Evolutionary conservation across 2,797 vertebrate species (phyloP), one percentile per base, ranked within the genome.

Genomic region (Mergus octosetaceus): DNA sequence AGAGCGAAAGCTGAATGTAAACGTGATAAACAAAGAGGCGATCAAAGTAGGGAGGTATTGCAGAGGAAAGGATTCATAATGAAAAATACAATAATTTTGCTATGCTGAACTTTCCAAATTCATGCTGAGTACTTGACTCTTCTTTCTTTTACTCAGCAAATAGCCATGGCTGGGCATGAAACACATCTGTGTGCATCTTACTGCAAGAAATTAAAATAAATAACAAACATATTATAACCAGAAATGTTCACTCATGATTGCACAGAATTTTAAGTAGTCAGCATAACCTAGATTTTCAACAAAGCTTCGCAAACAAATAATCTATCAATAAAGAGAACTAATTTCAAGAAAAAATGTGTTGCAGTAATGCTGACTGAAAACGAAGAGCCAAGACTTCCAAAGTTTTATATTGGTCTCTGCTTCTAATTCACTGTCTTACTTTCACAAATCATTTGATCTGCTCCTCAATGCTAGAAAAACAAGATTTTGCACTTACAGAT

Each of bases 381-480:
- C 12, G 20, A 88, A 73, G 20, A 80, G 13, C 87, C 45, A 72
- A 69, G 49, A 77, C 17, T 85, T 72, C 21, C 45, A 91, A 80
- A 12, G 20, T 68, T 92, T 77, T 56, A 47, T 78, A 75, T 14
- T 51, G 14, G 14, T 57, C 80, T 93, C 90, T 86, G 66, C 54
- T 74, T 77, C 45, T 83, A 93, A 88, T 74, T 81, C 69, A 58
- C n/a, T 66, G 32, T 45, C 28, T 87, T 87, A 83, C 13, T 93
- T 79, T 66, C 47, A 87, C 74, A 92, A 85, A 87, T 92, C 9
- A 85, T 90, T 86, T 90, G 25, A 89, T 82, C 49, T 90, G 61
- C 30, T 77, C 36, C 57, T 94, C 34, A 75, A 1, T 69, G 73
- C 66, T 90, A 87, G 54, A 94, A 87, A 92, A 93, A 66, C 39